Conservation (phyloP, 2,113 vertebrate genomes). For the Scomber scombrus region DNA sequence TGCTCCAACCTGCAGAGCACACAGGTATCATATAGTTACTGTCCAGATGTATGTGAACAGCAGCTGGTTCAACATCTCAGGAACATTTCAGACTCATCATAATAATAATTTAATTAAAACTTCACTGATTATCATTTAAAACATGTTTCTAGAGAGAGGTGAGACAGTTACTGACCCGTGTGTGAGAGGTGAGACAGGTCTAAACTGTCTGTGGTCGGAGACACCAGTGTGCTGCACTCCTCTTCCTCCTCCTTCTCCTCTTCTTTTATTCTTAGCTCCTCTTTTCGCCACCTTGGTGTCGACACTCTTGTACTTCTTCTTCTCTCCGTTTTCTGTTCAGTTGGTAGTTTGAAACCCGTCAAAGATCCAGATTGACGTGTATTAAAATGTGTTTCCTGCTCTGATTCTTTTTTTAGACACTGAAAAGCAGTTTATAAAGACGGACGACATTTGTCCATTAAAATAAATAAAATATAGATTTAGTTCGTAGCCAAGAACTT, state of each 20-base stretch:
- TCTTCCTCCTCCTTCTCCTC: neutral
- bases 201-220: neutral
- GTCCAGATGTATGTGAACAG: neutral
- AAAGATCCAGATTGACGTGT: too few relatives aligned
- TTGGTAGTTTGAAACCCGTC: too few relatives aligned
- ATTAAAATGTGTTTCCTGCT: too few relatives aligned
- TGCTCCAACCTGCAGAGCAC: conserved; percentile 38
- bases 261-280: neutral
- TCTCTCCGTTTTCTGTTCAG: conserved; percentile 19
- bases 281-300: neutral
- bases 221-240: neutral
- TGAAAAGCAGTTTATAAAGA: too few relatives aligned
- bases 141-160: too few relatives aligned
- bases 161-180: conserved; percentile 25
- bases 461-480: too few relatives aligned
- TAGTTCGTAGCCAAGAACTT: too few relatives aligned
- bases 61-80: neutral
- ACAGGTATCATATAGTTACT: neutral
- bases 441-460: too few relatives aligned
- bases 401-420: too few relatives aligned
- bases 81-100: too few relatives aligned
- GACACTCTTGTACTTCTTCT: neutral
- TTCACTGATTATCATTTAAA: too few relatives aligned
- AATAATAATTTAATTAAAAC: too few relatives aligned
- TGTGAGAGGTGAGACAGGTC: conserved; percentile 22